Percentiles rank a stretch among this genome's conserved stretches.
Conservation (phyloP, 1,140 invertebrate genomes). For the Eubasilissa regina region DNA sequence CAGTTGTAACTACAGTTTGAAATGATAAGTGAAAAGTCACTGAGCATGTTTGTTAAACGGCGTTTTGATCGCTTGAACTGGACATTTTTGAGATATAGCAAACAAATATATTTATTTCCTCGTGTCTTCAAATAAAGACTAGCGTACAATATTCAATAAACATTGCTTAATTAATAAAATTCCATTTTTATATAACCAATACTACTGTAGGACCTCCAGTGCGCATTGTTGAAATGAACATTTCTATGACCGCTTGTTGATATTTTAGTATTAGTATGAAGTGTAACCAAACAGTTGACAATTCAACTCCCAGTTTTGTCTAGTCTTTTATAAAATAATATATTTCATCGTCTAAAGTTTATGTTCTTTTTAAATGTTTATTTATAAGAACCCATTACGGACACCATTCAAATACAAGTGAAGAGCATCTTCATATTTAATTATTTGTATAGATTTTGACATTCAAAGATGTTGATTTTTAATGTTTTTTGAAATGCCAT, state of each 20-base stretch:
- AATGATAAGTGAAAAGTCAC: too few relatives aligned
- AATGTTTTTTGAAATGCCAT: slow-evolving; percentile 10
- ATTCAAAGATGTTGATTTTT: slow-evolving; percentile 5
- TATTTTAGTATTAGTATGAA: slow-evolving; percentile 51
- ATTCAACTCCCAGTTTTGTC: slow-evolving; percentile 58
- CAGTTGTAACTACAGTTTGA: too few relatives aligned
- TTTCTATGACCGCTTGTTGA: slow-evolving; percentile 50
- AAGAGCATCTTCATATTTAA: neutral
- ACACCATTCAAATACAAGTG: neutral
- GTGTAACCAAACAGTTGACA: slow-evolving; percentile 57
- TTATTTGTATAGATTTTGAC: slow-evolving; percentile 12
- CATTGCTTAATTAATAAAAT: slow-evolving; percentile 39
- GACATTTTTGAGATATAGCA: slow-evolving; percentile 3
- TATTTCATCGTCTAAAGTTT: slow-evolving; percentile 44
- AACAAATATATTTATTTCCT: slow-evolving; percentile 32
- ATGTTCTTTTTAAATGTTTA: slow-evolving; percentile 42
- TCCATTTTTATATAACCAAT: slow-evolving; percentile 48
- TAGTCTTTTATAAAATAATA: slow-evolving; percentile 58
- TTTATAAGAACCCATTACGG: slow-evolving; percentile 11
- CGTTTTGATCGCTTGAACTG: neutral
- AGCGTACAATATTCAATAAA: slow-evolving; percentile 44
- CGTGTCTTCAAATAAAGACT: slow-evolving; percentile 42
- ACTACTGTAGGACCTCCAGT: slow-evolving; percentile 36
- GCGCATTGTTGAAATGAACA: slow-evolving; percentile 14
- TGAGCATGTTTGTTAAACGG: too few relatives aligned